Conservation (phyloP, 2,797 vertebrate species). For the Hephaestus fuliginosus region DNA sequence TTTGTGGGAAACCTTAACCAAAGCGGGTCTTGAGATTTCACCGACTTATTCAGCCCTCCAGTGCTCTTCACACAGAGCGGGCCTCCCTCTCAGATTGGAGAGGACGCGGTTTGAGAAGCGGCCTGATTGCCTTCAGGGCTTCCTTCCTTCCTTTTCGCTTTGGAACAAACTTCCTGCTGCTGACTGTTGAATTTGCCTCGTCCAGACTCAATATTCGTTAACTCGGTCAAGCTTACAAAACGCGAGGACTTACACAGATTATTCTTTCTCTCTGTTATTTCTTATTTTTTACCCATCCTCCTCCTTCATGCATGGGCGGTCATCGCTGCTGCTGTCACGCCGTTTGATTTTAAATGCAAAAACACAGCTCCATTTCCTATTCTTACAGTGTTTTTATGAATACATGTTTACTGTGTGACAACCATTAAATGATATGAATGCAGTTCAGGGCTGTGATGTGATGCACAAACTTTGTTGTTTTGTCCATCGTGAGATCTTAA, state of each 20-base stretch:
- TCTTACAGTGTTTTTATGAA: not conserved
- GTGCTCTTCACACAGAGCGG: not conserved
- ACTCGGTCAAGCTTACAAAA: not conserved
- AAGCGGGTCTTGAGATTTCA: not conserved
- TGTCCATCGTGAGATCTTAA: not conserved
- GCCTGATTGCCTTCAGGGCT: conserved; percentile 32
- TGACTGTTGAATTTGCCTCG: conserved; percentile 36
- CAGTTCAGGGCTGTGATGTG: not conserved
- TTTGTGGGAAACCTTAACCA: no score
- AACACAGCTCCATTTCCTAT: not conserved
- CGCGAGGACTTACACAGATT: not conserved
- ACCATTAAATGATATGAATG: not conserved
- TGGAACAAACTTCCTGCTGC: conserved; percentile 43
- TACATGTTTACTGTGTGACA: not conserved
- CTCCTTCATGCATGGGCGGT: not conserved
- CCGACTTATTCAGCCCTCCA: not conserved
- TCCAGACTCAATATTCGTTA: conserved; percentile 19
- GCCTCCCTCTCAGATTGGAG: not conserved
- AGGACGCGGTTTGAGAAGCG: conserved; percentile 24
- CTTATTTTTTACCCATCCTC: not conserved
- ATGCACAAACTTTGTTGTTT: not conserved
- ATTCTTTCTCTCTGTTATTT: not conserved
- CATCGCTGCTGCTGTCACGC: not conserved
- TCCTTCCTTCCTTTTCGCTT: conserved; percentile 47
- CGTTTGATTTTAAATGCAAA: not conserved